Percentiles rank a stretch among this genome's conserved stretches.
These are phyloP conservation scores for Drosophila crucigera DNA, from an alignment of 2,888 invertebrate genomes.

Conservation along the genomic window DNA sequence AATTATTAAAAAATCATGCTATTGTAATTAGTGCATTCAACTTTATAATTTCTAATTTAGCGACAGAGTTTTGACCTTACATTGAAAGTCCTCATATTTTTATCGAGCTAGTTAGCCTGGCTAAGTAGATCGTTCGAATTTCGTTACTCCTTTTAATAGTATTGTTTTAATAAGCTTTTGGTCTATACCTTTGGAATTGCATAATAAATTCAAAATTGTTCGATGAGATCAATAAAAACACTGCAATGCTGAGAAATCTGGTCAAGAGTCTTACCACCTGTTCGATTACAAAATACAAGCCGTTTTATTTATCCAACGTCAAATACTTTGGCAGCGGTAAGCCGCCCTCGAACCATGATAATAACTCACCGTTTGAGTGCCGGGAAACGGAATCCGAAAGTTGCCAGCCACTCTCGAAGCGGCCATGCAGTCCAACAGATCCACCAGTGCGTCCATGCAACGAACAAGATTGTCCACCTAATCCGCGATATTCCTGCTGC, in stretches of 20 bases:
- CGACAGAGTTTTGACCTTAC: neutral
- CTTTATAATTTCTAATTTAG: neutral
- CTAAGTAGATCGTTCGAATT: neutral
- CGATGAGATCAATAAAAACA: neutral
- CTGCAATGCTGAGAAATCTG: conserved; percentile 19
- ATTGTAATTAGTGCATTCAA: neutral
- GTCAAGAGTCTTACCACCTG: neutral
- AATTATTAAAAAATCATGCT: conserved; percentile 6
- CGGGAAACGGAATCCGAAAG: neutral
- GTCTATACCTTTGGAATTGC: conserved; percentile 3
- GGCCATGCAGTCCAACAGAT: conserved; percentile 27
- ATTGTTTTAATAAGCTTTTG: neutral
- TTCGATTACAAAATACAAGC: too few species aligned
- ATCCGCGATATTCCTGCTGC: conserved; percentile 9
- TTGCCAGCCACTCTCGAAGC: neutral
- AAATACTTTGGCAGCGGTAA: neutral
- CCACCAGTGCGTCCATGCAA: conserved; percentile 23
- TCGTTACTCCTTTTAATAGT: neutral
- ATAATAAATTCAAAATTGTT: conserved; percentile 11
- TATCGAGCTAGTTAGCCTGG: conserved; percentile 4
- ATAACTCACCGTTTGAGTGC: rapidly evolving
- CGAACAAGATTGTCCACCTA: conserved; percentile 4
- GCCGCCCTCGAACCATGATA: neutral
- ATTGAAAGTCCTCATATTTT: too few species aligned
- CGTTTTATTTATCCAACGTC: neutral